A percentile compares a stretch with the other conserved stretches of the same genome.
Evolutionary conservation across 1,140 invertebrate genomes (phyloP).

Genomic region (Papilio xuthus): DNA sequence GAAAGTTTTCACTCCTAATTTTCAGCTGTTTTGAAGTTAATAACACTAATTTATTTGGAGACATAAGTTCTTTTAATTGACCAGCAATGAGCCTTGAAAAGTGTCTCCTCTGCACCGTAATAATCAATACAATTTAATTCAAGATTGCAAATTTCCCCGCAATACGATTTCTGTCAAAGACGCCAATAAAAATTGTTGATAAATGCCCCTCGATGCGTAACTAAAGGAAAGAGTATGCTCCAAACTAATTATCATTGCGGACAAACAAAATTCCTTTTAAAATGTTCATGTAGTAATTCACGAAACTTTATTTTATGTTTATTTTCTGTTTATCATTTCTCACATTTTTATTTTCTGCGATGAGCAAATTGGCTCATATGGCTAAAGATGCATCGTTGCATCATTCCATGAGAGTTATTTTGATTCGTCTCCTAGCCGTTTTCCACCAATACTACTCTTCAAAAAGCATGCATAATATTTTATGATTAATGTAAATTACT

Average conservation of each 20-base stretch:
- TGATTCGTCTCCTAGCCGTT: background rate
- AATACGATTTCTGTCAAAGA: slow-evolving; percentile 59
- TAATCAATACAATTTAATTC: slow-evolving; percentile 46
- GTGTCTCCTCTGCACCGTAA: slow-evolving; percentile 36
- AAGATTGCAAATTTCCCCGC: slow-evolving; percentile 39
- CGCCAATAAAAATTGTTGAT: slow-evolving; percentile 54
- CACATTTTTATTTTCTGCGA: slow-evolving; percentile 6
- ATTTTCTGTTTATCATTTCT: slow-evolving; percentile 6
- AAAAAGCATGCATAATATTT: too few species aligned
- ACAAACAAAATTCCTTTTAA: slow-evolving; percentile 27
- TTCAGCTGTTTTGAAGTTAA: background rate
- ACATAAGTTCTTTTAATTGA: slow-evolving; percentile 24
- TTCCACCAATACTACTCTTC: too few species aligned
- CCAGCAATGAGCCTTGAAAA: slow-evolving; percentile 39
- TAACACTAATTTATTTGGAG: slow-evolving; percentile 8
- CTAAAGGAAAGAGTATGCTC: slow-evolving; percentile 48
- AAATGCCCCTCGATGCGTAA: slow-evolving; percentile 47
- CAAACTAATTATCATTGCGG: slow-evolving; percentile 50
- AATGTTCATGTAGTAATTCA: slow-evolving; percentile 1
- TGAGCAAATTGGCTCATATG: background rate
- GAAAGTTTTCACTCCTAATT: too few species aligned
- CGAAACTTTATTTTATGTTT: background rate
- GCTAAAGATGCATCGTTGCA: too few species aligned
- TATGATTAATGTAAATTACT: too few species aligned
- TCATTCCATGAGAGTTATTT: background rate